Conservation (phyloP, 2,888 invertebrate genomes). For the Strigamia maritima region DNA sequence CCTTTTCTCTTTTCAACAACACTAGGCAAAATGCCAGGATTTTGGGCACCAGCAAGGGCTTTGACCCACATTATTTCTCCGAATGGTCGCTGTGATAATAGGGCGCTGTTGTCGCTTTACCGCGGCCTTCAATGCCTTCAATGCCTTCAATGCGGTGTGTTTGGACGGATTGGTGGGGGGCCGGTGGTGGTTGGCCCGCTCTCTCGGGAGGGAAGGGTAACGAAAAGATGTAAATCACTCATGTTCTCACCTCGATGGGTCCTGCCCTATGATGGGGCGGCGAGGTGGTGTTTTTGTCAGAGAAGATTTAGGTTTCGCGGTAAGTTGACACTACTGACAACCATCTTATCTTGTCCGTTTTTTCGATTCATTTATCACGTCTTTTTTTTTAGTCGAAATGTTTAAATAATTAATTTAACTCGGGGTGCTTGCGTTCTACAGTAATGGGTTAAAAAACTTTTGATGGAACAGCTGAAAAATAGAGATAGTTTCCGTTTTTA, state of each 20-base stretch:
- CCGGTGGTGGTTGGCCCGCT: not conserved
- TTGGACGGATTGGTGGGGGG: not conserved
- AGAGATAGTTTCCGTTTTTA: not conserved
- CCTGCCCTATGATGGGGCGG: not conserved
- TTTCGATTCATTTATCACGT: too few species aligned
- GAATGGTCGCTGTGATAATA: not conserved
- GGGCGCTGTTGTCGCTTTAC: not conserved
- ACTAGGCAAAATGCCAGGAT: not conserved
- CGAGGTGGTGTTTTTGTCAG: not conserved
- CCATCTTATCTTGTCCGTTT: not conserved
- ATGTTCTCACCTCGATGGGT: not conserved
- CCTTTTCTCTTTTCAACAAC: not conserved
- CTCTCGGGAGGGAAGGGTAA: not conserved
- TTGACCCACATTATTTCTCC: not conserved
- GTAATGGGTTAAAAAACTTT: too few species aligned
- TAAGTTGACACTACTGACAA: not conserved
- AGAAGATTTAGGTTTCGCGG: constrained; percentile 12
- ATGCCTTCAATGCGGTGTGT: constrained; percentile 7
- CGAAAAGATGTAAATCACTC: not conserved
- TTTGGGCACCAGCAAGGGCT: not conserved
- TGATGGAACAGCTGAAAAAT: not conserved
- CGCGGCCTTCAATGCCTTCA: constrained; percentile 23
- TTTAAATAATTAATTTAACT: too few species aligned
- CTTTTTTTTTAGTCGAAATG: not conserved
- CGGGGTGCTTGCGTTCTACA: too few species aligned